Conservation (phyloP, 2,888 invertebrate genomes). For the Deroplatys truncata region DNA sequence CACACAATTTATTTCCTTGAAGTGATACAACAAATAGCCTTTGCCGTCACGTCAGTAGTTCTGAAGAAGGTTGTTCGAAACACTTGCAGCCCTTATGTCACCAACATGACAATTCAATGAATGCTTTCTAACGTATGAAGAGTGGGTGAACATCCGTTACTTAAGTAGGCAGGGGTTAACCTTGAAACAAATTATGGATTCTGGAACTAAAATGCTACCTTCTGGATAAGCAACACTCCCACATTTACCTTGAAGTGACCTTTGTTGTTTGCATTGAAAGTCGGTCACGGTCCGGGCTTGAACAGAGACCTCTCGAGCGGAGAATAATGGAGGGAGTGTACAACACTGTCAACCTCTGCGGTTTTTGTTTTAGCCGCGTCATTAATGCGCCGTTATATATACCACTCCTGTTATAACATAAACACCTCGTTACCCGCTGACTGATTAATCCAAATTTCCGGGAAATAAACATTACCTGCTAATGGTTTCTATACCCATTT, state of each 20-base stretch:
- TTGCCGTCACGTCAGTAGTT: no score
- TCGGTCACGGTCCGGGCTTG: background rate
- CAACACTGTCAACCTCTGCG: background rate
- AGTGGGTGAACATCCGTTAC: background rate
- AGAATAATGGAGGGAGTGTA: background rate
- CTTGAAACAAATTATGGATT: background rate
- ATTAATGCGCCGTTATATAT: background rate
- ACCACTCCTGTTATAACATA: background rate
- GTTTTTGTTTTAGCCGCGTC: background rate
- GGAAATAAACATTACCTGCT: background rate
- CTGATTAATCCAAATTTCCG: background rate
- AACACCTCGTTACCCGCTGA: background rate
- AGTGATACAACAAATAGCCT: no score
- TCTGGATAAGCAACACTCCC: background rate
- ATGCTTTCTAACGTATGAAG: no score
- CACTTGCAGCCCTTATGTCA: no score
- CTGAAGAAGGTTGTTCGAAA: no score
- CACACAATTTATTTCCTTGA: no score
- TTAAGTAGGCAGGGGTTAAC: background rate
- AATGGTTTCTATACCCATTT: background rate
- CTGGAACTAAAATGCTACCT: background rate
- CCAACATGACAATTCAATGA: no score
- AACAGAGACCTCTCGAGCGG: background rate
- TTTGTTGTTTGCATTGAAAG: background rate
- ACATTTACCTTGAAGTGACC: background rate